Evolutionary conservation across 2,888 invertebrate genomes (phyloP), one percentile per base, ranked within the genome.

Genomic region (Hirtodrosophila trivittata): DNA sequence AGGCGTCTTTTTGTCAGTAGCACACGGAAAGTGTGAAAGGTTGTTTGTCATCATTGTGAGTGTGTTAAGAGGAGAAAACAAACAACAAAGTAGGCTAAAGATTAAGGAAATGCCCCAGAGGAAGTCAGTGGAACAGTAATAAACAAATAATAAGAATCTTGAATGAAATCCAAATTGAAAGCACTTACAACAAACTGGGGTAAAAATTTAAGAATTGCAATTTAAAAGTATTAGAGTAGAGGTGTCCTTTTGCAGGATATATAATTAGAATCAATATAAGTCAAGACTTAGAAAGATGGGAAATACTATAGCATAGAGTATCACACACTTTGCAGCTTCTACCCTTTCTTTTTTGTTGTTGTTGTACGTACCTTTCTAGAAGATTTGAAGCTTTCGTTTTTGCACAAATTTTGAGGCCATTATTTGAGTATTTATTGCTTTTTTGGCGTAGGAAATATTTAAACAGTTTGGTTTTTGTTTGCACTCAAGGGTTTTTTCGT

Each of bases 401-500:
- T 57, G 66, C 64, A 80, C 37, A 41, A 62, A 83, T 63, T 65
- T 65, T 32, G 37, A 49, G 60, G 56, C 43, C 77, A 80, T 70
- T 50, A 52, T 81, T 76, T 57, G 30, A 46, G 47, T 54, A 58
- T 42, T 52, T 76, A 54, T 42, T 77, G 33, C 30, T 50, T 46
- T 54, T 49, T 55, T 56, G 50, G 25, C 35, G 50, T 28, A 9
- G 30, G 62, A 83, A 75, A 72, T 78, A 80, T 78, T 86, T 86
- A 80, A 73, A 83, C 81, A 78, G 86, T 69, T 83, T 83, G 86
- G 16, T 37, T 62, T 66, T 58, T 72, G 68, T 78, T 82, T 71
- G 46, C 80, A 66, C 59, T 73, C 16, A 38, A 43, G 46, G 32
- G 51, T 37, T 50, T 56, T 66, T 66, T 50, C 35, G n/a, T n/a